Evolutionary conservation across 2,888 invertebrate genomes (phyloP), one percentile per base, ranked within the genome.

Genomic region (Euproctis similis): DNA sequence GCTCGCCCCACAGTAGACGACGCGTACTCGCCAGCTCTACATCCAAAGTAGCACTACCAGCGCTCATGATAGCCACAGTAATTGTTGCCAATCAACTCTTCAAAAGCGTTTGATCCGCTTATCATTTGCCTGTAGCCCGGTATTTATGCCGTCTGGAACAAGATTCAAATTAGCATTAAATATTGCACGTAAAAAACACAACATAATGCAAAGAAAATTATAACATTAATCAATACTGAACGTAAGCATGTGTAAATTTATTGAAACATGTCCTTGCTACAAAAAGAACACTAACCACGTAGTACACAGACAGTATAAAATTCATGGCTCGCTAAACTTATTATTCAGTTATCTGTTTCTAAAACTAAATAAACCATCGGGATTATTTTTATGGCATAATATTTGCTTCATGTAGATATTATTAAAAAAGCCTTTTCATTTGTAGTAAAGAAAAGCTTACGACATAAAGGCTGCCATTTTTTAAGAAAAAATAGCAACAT

Each of bases 1-100:
- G 87, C 49, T 88, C 87, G 46, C 96, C 96, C 96, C 96, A 96
- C 42, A 96, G 80, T 47, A 96, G 81, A 39, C 88, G 89, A 59
- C 90, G 90, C 52, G 95, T 89, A 57, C 91, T 91, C 53, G 86
- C 85, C 59, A 94, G 77, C 71, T 92, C 91, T 46, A 87, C 87
- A 57, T 78, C 81, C 42, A 77, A 59, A 37, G 66, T 56, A 46
- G 62, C 65, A 34, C 68, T 75, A 26, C 74, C 73, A 32, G 71
- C 77, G 53, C 76, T 80, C 81, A 80, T 80, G 48, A 48, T 72
- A 46, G 50, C 57, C 58, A 46, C 65, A 41, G 53, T 58, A 27
- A 46, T 42, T 54, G 48, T 42, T 59, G 40, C 46, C 38, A 43
- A 53, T 46, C 53, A 58, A 59, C 43, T 58, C 59, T 48, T 60